A percentile compares a stretch with the other conserved stretches of the same genome.
Evolutionary conservation across 2,113 vertebrate genomes (phyloP).

Genomic region (Nycticorax nycticorax): DNA sequence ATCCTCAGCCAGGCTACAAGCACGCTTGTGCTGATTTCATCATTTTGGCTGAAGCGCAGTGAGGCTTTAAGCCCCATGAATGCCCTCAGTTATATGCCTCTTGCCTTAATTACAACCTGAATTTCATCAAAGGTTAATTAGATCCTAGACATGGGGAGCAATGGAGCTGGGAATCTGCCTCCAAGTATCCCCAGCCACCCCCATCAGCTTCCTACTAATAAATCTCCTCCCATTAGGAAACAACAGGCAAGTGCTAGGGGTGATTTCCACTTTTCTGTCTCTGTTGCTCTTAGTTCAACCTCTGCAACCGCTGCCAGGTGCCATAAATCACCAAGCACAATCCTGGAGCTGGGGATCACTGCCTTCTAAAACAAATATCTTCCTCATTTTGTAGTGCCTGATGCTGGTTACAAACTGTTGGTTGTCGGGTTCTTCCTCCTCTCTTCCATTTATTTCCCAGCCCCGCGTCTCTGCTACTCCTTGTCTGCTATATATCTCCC

Average conservation of each 20-base stretch:
- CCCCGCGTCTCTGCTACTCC: neutral
- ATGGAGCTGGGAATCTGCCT: neutral
- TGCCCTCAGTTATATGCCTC: neutral
- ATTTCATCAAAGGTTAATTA: neutral
- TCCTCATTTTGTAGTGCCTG: conserved; percentile 49
- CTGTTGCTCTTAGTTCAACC: conserved; percentile 27
- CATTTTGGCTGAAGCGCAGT: neutral
- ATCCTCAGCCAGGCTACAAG: neutral
- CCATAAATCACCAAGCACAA: conserved; percentile 57
- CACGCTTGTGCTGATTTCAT: neutral
- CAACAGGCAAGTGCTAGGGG: neutral
- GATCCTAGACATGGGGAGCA: neutral
- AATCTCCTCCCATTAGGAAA: neutral
- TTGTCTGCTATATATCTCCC: conserved; percentile 46
- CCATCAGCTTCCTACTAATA: neutral
- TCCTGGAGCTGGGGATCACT: conserved; percentile 27
- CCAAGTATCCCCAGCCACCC: neutral
- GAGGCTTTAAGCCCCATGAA: neutral
- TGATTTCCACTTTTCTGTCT: conserved; percentile 16
- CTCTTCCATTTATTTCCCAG: conserved; percentile 31
- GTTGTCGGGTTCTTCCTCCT: conserved; percentile 6
- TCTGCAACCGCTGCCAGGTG: conserved; percentile 15
- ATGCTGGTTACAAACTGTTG: conserved; percentile 34
- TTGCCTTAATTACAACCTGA: neutral
- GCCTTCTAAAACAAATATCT: conserved; percentile 59